Evolutionary conservation across 92 coral and sea anemone genomes (phyloP).

Genomic region (Meandrina meandrites): DNA sequence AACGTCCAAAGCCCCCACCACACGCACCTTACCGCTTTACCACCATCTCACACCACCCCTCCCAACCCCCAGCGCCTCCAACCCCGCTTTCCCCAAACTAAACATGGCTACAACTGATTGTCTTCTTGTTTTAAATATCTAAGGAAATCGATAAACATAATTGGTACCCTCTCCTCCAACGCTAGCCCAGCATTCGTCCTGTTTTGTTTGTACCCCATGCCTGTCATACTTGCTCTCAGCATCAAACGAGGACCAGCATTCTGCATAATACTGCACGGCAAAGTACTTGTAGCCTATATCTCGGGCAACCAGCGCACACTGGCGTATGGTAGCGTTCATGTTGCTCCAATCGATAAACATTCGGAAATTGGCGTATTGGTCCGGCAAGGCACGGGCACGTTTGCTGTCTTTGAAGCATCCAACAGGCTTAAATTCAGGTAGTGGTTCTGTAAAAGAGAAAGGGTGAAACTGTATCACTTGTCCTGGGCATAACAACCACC

Average conservation of each 20-base stretch:
- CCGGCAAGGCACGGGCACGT: conserved; percentile 48
- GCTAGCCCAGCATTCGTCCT: background rate
- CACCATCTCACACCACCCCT: too few relatives aligned
- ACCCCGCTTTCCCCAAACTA: too few relatives aligned
- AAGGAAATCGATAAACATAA: conserved; percentile 43
- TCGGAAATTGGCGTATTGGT: conserved; percentile 61
- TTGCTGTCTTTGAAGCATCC: conserved; percentile 71
- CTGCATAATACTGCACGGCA: conserved; percentile 81
- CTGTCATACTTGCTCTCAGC: conserved; percentile 48
- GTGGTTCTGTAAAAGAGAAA: conserved; percentile 35
- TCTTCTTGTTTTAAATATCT: too few relatives aligned
- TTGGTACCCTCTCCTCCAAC: conserved; percentile 53
- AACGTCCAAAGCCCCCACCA: too few relatives aligned
- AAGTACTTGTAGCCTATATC: conserved; percentile 61
- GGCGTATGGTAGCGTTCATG: conserved; percentile 51
- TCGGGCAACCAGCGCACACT: conserved; percentile 75
- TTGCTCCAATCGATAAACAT: conserved; percentile 57
- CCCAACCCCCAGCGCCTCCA: too few relatives aligned
- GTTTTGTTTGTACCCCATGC: conserved; percentile 18
- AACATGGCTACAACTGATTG: too few relatives aligned
- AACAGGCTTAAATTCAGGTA: conserved; percentile 46
- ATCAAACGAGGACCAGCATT: conserved; percentile 57
- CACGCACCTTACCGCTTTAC: too few relatives aligned
- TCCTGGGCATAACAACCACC: too few relatives aligned
- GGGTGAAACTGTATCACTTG: too few relatives aligned